Evolutionary conservation across 2,113 vertebrate genomes (phyloP).

Genomic region (Alosa alosa): DNA sequence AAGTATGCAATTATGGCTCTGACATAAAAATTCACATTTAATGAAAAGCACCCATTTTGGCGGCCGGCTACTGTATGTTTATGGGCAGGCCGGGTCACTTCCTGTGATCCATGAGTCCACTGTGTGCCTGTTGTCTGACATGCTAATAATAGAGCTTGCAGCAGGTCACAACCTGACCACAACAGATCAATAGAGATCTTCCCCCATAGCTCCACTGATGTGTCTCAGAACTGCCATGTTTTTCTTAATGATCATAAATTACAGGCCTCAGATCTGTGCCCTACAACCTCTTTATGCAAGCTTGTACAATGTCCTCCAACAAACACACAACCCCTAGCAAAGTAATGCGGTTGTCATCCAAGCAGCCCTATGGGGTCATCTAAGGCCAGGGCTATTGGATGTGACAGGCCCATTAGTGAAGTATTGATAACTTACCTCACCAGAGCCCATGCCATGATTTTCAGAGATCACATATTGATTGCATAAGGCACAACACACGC

Average conservation of each 20-base stretch:
- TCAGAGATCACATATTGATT: constrained; percentile 17
- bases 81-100: background rate
- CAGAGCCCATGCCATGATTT: background rate
- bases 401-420: background rate
- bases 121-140: constrained; percentile 8
- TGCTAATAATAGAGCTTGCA: background rate
- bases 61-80: background rate
- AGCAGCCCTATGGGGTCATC: background rate
- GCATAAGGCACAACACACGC: background rate
- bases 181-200: background rate
- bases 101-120: background rate
- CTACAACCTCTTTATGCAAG: background rate
- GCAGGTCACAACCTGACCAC: constrained; percentile 3
- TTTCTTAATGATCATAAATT: background rate
- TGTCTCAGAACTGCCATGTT: background rate
- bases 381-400: background rate
- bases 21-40: background rate
- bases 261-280: background rate
- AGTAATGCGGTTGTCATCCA: background rate
- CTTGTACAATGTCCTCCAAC: background rate
- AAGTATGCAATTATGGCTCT: background rate
- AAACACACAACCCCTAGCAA: background rate
- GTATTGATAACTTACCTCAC: constrained; percentile 15
- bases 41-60: background rate
- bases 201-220: background rate